Base-by-base conservation (phyloP, 2,797 vertebrate species). In the Poeciliopsis paucimaculata region DNA sequence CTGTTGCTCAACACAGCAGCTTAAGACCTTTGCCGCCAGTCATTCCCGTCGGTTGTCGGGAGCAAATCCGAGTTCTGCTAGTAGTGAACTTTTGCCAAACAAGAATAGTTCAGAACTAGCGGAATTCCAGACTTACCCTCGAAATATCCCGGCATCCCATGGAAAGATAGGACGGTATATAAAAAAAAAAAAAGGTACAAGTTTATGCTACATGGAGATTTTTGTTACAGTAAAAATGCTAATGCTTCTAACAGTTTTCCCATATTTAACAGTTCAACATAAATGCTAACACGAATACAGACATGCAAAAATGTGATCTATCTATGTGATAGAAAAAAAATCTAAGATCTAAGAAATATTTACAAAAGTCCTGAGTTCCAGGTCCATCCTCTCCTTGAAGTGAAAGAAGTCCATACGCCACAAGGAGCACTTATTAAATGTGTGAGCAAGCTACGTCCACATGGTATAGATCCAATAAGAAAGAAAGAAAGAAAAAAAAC, bases 1-100 rank as follows among this genome's bases (percentile, higher is more conserved):
- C 55, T 84, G 62, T 62, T 84, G 12, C 26, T 80, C 26, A 83
- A 45, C 60, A 80, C 9, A 16, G 4, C 0, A 0, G 41, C 41
- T 60, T 28, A 39, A 74, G 43, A 31, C 68, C 46, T 45, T 79
- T 62, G 28, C 41, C 51, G 34, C 34, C 41, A 62, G 60, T 79
- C 64, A 66, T 74, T 90, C 86, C 75, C 70, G 90, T 76, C 66
- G 93, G 77, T 62, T 92, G 90, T 91, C 87, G 85, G 93, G 93
- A 92, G 90, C 94, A 93, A 94, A 94, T 95, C 94, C 78, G 94
- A 96, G 95, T 96, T 96, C 95, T 96, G 95, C 95, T 95, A 95
- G 95, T 96, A 95, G 95, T 96, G 96, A 96, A 96, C 95, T 96
- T 95, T 96, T 94, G 86, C 85, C 90, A 92, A 94, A 83, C 84